Conservation (phyloP, 2,113 vertebrate species). For the Poeciliopsis occidentalis region DNA sequence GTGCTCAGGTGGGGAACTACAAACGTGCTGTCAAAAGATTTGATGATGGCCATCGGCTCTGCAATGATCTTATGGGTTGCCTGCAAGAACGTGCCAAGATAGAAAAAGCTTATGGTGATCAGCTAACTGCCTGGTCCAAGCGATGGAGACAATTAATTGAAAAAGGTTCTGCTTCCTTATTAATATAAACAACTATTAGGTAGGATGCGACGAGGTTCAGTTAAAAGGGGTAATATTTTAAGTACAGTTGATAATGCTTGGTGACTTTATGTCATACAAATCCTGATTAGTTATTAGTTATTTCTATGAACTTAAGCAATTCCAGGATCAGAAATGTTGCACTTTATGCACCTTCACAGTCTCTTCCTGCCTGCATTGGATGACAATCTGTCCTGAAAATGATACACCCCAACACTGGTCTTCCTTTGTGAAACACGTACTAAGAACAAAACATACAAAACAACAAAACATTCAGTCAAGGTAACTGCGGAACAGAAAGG, state of each 20-base stretch:
- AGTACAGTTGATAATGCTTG: background rate
- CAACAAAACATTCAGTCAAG: too few relatives aligned
- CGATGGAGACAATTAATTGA: constrained; percentile 97
- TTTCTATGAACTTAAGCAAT: too few relatives aligned
- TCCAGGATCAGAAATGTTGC: too few relatives aligned
- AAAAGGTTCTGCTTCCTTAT: constrained; percentile 84
- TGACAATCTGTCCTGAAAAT: too few relatives aligned
- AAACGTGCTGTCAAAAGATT: constrained; percentile 96
- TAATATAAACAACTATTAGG: background rate
- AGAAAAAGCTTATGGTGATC: constrained; percentile 94
- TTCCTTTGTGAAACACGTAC: too few relatives aligned
- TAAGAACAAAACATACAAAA: too few relatives aligned
- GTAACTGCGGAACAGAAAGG: too few relatives aligned
- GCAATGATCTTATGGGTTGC: constrained; percentile 97
- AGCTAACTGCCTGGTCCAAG: constrained; percentile 96
- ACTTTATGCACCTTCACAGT: too few relatives aligned
- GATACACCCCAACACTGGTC: too few relatives aligned
- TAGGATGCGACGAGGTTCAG: background rate
- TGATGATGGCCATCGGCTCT: constrained; percentile 94
- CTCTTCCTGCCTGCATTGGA: too few relatives aligned
- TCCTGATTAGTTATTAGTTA: background rate
- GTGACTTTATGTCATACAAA: background rate
- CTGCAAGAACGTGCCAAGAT: constrained; percentile 97
- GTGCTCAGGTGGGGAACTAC: constrained; percentile 93
- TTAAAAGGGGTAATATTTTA: background rate